These are phyloP conservation scores for Darwinula stevensoni DNA, from an alignment of 2,888 invertebrate genomes.

Conservation along the genomic window DNA sequence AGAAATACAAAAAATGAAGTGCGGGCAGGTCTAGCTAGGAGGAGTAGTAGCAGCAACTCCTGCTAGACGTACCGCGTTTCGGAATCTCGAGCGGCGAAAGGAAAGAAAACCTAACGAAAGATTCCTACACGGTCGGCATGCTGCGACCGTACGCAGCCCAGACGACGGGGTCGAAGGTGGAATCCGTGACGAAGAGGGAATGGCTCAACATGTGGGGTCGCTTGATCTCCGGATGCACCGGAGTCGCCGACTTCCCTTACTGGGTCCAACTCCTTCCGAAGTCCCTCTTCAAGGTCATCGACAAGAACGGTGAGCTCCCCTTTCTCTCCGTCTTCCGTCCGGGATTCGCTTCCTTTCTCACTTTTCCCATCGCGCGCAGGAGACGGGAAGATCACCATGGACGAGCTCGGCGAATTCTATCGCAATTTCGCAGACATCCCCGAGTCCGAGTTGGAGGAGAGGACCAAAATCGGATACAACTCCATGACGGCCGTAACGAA, in stretches of 20 bases:
- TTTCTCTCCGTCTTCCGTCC: too few relatives aligned
- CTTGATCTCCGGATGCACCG: neutral
- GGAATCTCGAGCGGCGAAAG: too few relatives aligned
- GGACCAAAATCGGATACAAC: slow-evolving; percentile 2
- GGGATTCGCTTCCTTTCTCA: too few relatives aligned
- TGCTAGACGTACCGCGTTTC: too few relatives aligned
- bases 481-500: slow-evolving; percentile 6
- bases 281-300: slow-evolving; percentile 3
- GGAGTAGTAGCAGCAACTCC: too few relatives aligned
- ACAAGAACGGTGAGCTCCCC: slow-evolving; percentile 4
- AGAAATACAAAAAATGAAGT: too few relatives aligned
- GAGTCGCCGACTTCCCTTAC: slow-evolving; percentile 5
- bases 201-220: slow-evolving; percentile 7
- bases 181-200: neutral
- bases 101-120: too few relatives aligned
- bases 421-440: neutral
- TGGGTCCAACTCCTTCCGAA: slow-evolving; percentile 6
- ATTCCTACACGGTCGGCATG: too few relatives aligned
- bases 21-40: too few relatives aligned
- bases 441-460: neutral
- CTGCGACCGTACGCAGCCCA: too few relatives aligned
- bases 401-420: neutral
- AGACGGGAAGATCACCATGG: neutral
- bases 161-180: neutral
- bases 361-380: too few relatives aligned